Evolutionary conservation across 2,797 vertebrate genomes (phyloP), one percentile per base, ranked within the genome.

Genomic region (Phrynocephalus guinanensis): DNA sequence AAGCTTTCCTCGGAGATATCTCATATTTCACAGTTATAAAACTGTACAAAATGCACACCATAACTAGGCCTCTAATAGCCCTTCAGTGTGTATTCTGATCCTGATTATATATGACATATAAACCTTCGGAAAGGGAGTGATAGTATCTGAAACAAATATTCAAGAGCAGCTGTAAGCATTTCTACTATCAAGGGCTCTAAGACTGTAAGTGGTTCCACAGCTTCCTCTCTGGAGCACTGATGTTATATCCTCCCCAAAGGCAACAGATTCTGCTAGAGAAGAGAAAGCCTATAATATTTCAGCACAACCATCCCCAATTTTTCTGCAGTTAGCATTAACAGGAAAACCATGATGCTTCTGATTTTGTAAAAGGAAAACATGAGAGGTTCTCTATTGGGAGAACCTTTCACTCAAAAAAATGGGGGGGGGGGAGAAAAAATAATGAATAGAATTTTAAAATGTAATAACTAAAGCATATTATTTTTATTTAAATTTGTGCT

Each of bases 11-110:
- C 18, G 63, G 94, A 93, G 92, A 66, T 88, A 73, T 87, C 91
- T 96, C 91, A 78, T 38, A 92, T 96, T 94, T 95, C 93, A 94
- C 67, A 77, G 0, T 78, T 0, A 1, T 48, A 89, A 89, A 88
- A 93, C 87, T 82, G 89, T 90, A 80, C 83, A 87, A 89, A 89
- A 90, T 78, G 79, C 88, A 87, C 6, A 93, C 90, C 77, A 89
- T 1, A 85, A 90, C 77, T 91, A 94, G 93, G 84, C 5, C 79
- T 78, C 83, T 86, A 87, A 2, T 26, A 90, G 71, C 83, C 80
- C 81, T 87, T 92, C 89, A 85, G 85, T 68, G 73, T 78, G 86
- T 86, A 91, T 91, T 87, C 91, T 33, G 87, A 93, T 73, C 86
- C 88, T 87, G 91, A 90, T 91, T 76, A 71, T 60, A 86, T 83